Conservation (phyloP, 2,113 vertebrate species). For the Urocynchramus pylzowi region DNA sequence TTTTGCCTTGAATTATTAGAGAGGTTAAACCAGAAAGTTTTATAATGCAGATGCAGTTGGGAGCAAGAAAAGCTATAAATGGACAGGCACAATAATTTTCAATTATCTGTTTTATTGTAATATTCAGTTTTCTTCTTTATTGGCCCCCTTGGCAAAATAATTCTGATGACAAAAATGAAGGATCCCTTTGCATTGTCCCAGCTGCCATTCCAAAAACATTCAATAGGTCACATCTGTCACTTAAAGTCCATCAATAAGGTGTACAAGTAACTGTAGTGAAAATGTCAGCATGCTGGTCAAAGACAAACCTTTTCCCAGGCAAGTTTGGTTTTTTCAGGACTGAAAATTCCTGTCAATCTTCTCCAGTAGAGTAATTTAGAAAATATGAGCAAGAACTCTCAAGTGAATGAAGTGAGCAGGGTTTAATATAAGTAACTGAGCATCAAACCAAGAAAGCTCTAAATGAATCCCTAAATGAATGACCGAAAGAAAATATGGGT, state of each 20-base stretch:
- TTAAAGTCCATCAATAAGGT: neutral
- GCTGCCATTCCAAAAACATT: neutral
- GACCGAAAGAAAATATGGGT: slow-evolving; percentile 40
- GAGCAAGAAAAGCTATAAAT: neutral
- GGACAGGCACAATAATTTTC: neutral
- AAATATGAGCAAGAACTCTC: neutral
- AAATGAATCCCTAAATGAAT: slow-evolving; percentile 8
- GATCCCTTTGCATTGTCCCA: neutral
- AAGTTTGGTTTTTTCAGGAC: neutral
- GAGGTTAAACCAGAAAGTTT: neutral
- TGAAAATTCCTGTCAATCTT: neutral
- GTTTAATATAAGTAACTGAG: neutral
- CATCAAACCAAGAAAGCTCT: slow-evolving; percentile 35
- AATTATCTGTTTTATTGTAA: neutral
- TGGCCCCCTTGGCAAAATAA: neutral
- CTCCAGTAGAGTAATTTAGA: neutral
- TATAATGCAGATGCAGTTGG: neutral
- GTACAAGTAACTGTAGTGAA: neutral
- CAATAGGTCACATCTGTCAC: neutral
- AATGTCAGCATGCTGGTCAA: neutral
- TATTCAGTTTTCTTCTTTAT: neutral
- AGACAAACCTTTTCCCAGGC: neutral
- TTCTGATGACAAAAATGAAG: neutral
- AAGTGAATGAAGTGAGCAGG: neutral
- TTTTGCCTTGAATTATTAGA: neutral